These are phyloP conservation scores for Leptobrachium leishanense DNA, from an alignment of 2,113 vertebrate genomes.

Conservation along the genomic window DNA sequence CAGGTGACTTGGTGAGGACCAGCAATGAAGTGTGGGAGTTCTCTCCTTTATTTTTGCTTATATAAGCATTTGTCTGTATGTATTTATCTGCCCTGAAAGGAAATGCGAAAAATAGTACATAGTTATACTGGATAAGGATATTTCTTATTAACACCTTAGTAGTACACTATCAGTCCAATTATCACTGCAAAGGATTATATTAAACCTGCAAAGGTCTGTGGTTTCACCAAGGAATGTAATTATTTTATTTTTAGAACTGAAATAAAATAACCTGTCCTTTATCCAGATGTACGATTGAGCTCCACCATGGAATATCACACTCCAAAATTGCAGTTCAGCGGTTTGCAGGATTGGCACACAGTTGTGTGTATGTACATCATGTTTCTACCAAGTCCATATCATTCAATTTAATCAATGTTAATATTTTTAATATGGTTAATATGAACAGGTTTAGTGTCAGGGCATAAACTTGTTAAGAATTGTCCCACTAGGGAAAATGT, in stretches of 20 bases:
- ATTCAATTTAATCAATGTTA: conserved; percentile 14
- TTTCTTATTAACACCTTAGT: neutral
- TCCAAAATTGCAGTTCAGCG: too few species aligned
- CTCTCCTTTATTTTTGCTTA: too few species aligned
- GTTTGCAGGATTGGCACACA: too few species aligned
- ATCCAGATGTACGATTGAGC: neutral
- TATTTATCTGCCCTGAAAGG: neutral
- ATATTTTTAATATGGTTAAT: conserved; percentile 18
- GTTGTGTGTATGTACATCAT: too few species aligned
- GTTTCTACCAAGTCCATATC: too few species aligned
- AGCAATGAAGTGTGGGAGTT: too few species aligned
- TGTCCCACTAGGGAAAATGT: conserved; percentile 27
- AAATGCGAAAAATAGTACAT: neutral
- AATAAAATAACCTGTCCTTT: neutral
- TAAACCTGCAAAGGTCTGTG: neutral
- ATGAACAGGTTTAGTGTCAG: conserved; percentile 7
- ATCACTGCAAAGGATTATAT: neutral
- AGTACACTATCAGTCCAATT: neutral
- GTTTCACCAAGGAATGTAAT: neutral
- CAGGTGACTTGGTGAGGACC: too few species aligned
- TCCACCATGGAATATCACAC: too few species aligned
- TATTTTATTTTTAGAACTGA: neutral
- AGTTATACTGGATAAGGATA: neutral
- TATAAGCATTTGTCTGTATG: neutral
- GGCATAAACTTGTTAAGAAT: conserved; percentile 36